phyloP scores from a whole-genome alignment of 2,113 vertebrate species.

The Uropsilus gracilis region DNA sequence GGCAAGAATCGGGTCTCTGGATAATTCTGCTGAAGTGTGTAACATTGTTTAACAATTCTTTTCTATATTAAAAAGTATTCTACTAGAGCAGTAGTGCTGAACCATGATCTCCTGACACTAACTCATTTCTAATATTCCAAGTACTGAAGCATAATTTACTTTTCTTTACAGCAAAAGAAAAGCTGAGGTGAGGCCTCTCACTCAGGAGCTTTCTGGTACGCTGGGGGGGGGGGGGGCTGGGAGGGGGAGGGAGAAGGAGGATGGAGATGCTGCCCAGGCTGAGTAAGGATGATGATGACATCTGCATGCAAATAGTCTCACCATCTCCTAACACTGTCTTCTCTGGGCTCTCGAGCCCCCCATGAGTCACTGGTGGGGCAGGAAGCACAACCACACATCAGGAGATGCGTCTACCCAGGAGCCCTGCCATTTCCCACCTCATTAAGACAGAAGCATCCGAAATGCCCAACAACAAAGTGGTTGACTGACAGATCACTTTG shows the following conservation, averaged over 20 bases:
- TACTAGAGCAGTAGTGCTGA: constrained; percentile 8
- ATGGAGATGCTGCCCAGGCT: neutral
- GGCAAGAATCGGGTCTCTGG: constrained; percentile 73
- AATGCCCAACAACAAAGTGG: constrained; percentile 51
- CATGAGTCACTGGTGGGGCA: neutral
- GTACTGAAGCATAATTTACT: constrained; percentile 2
- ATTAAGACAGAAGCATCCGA: neutral
- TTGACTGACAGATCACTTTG: constrained; percentile 57
- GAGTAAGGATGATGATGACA: neutral
- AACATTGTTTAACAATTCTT: constrained; percentile 44
- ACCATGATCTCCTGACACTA: neutral
- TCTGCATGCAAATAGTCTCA: neutral
- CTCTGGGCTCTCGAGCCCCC: neutral
- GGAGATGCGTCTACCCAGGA: neutral
- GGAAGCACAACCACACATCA: neutral
- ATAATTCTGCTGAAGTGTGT: constrained; percentile 12
- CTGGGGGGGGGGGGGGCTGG: no score
- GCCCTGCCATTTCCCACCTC: neutral
- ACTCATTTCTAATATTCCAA: neutral
- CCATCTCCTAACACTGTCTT: neutral
- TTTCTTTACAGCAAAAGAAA: constrained; percentile 6
- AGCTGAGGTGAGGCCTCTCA: neutral
- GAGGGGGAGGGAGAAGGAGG: neutral
- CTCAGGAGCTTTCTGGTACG: neutral
- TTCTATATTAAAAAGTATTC: constrained; percentile 57